Percentiles rank a stretch among this genome's conserved stretches.
Conservation (phyloP, 1,140 invertebrate species). For the Hycleus phaleratus region DNA sequence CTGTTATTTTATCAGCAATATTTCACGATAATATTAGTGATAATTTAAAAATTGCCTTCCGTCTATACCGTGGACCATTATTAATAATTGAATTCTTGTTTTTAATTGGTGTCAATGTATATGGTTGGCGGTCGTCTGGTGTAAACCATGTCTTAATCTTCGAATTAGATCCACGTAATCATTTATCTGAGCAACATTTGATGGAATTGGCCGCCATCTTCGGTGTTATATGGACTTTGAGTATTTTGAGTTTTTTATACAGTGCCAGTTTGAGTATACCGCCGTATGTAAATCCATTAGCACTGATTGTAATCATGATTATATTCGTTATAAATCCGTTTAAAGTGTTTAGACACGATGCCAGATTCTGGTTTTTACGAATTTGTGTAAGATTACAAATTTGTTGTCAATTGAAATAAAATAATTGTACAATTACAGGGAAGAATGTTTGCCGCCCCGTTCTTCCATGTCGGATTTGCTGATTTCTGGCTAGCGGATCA, state of each 20-base stretch:
- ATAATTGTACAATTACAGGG: constrained; percentile 36
- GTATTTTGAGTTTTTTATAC: constrained; percentile 59
- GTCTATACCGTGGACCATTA: constrained; percentile 75
- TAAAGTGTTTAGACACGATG: constrained; percentile 68
- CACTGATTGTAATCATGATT: constrained; percentile 60
- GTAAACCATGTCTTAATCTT: constrained; percentile 93
- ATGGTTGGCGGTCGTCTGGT: constrained; percentile 82
- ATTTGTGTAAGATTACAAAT: constrained; percentile 33
- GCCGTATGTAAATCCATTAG: constrained; percentile 68
- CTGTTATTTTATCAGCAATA: constrained; percentile 56
- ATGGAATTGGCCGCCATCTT: constrained; percentile 82
- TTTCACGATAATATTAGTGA: constrained; percentile 42
- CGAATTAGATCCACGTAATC: constrained; percentile 84
- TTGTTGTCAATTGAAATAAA: neutral
- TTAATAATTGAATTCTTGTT: constrained; percentile 78
- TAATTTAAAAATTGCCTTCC: constrained; percentile 49
- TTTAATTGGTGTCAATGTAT: constrained; percentile 81
- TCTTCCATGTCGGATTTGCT: constrained; percentile 79
- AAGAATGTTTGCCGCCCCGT: constrained; percentile 69
- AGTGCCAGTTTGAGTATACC: constrained; percentile 66
- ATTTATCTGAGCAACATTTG: constrained; percentile 77
- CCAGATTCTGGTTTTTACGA: constrained; percentile 55
- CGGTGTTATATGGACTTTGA: constrained; percentile 76
- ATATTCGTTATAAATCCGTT: constrained; percentile 76
- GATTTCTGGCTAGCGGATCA: constrained; percentile 94